A percentile compares a stretch with the other conserved stretches of the same genome.
phyloP scores from a whole-genome alignment of 2,888 invertebrate species.

The Anoncus sp. region DNA sequence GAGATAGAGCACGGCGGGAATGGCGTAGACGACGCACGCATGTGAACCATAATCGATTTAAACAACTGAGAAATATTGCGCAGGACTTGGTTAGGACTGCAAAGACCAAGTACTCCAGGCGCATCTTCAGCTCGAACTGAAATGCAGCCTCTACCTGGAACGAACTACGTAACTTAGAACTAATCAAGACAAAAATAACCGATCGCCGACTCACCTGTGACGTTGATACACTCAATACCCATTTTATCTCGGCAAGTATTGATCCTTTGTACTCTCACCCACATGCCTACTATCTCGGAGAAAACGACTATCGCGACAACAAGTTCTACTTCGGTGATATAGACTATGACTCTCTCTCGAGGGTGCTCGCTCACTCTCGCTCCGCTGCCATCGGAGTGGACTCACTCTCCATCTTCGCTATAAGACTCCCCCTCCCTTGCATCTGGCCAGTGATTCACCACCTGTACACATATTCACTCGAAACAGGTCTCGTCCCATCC shows the following conservation, averaged over 20 bases:
- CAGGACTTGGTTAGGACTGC: background rate
- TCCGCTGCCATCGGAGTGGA: constrained; percentile 5
- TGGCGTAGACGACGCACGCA: background rate
- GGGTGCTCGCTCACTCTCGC: background rate
- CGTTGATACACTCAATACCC: background rate
- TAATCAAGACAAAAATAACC: background rate
- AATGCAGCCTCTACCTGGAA: background rate
- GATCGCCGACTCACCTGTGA: background rate
- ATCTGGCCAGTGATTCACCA: constrained; percentile 13
- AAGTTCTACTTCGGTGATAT: constrained; percentile 11
- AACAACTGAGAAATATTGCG: background rate
- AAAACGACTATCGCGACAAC: background rate
- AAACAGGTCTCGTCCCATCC: constrained; percentile 56
- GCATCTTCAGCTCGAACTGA: background rate
- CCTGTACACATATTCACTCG: background rate
- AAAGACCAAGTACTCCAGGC: background rate
- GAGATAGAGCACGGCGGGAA: background rate
- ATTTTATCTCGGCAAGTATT: background rate
- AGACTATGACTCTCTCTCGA: background rate
- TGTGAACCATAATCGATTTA: background rate
- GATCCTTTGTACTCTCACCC: background rate
- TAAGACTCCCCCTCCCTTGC: constrained; percentile 1
- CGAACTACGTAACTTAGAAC: background rate
- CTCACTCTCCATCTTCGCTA: background rate
- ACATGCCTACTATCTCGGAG: constrained; percentile 3